phyloP scores from a whole-genome alignment of 2,888 invertebrate genomes.

The Pseudoips prasinana region DNA sequence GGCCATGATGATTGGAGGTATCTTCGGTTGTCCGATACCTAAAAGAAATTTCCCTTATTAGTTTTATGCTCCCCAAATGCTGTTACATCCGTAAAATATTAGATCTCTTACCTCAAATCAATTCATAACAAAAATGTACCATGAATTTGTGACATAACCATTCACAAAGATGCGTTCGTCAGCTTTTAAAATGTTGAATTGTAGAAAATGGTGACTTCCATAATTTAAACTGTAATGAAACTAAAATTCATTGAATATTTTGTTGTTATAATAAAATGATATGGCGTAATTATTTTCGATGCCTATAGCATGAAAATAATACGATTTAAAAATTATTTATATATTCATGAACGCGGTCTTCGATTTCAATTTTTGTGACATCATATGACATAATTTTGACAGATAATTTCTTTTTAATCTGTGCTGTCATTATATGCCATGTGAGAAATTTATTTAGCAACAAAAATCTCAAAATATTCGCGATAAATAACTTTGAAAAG shows the following conservation, averaged over 20 bases:
- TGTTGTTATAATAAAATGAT: too few species aligned
- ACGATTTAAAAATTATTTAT: too few species aligned
- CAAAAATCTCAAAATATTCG: slow-evolving; percentile 9
- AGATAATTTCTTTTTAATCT: slow-evolving; percentile 17
- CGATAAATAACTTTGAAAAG: slow-evolving; percentile 2
- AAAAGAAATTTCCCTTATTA: slow-evolving; percentile 13
- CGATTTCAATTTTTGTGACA: too few species aligned
- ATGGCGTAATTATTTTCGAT: too few species aligned
- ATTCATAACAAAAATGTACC: slow-evolving; percentile 50
- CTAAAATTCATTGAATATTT: too few species aligned
- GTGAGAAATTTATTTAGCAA: slow-evolving; percentile 31
- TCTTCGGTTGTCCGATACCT: slow-evolving; percentile 38
- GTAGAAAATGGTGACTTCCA: too few species aligned
- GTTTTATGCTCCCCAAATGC: background rate
- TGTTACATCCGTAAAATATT: background rate
- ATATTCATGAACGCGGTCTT: too few species aligned
- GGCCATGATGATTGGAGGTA: slow-evolving; percentile 57
- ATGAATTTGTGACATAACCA: slow-evolving; percentile 68
- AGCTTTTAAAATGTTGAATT: too few species aligned
- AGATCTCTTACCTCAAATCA: slow-evolving; percentile 55
- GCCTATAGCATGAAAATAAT: too few species aligned
- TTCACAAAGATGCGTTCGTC: slow-evolving; percentile 25
- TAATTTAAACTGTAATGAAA: too few species aligned
- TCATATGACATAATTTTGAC: slow-evolving; percentile 6
- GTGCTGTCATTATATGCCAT: slow-evolving; percentile 21